Base-by-base conservation (phyloP, 2,113 vertebrate genomes). In the Petromus typicus region DNA sequence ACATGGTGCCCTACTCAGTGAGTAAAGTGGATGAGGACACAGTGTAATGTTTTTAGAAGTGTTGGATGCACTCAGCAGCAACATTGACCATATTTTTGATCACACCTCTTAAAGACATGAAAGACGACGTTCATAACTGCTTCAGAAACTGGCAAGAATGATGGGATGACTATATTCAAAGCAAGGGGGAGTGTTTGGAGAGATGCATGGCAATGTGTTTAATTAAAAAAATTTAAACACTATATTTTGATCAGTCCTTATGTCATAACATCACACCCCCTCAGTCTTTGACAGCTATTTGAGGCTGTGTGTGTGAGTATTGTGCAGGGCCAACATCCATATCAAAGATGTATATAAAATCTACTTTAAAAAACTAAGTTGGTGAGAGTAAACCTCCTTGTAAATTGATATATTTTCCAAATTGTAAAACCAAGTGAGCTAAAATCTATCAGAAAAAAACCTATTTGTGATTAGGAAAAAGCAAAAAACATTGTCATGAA, bases 341-440 rank as follows among this genome's bases (percentile, higher is more conserved):
- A 13, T 71, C 66, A 51, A 22, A 89, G 30, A 43, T 22, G 30
- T 32, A 48, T 81, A 1, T 4, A 59, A 66, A 37, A 54, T 30
- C 17, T 51, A 20, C 63, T 76, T 67, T 71, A 64, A 43, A 27
- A 54, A 73, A 4, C 37, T 10, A 67, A 69, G 80, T 56, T 57
- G 73, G 30, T 83, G 17, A 59, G 56, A 34, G 81, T 89, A 71
- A 82, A 27, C 34, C 13, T 85, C 17, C 69, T 71, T 54, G 10
- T 84, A 40, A 57, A 59, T 85, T 92, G 48, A 56, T 83, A 16
- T n/a, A 7, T 40, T 87, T 96, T 94, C 83, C 13, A 66, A 87
- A 73, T 61, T 34, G 18, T 84, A 57, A 94, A 84, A 59, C 87
- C 79, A 82, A 18, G 30, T 61, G 66, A 93, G 34, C 22, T 34